These are phyloP conservation scores for Bothrops jararaca DNA, from an alignment of 2,113 vertebrate genomes.

Conservation along the genomic window DNA sequence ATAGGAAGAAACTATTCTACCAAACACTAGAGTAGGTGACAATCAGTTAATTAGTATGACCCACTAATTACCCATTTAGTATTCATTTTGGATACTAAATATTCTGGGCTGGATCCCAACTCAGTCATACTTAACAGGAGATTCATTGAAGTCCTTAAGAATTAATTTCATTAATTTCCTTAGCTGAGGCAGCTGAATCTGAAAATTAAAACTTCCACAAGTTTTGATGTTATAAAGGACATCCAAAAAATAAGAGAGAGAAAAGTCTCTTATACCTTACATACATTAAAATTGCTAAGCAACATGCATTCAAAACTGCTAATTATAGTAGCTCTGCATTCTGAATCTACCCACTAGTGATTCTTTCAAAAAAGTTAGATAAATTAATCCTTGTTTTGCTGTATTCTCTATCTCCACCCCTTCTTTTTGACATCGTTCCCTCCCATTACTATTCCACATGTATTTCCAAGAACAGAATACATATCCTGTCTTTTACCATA, in stretches of 20 bases:
- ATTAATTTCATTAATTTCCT: not conserved
- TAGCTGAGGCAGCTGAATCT: not conserved
- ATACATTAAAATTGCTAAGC: not conserved
- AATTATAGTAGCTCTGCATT: not conserved
- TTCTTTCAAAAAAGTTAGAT: not conserved
- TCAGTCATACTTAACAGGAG: not conserved
- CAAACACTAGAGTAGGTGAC: not conserved
- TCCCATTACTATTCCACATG: not conserved
- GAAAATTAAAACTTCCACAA: not conserved
- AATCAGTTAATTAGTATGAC: not conserved
- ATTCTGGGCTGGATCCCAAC: not conserved
- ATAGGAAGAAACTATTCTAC: not conserved
- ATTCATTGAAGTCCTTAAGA: not conserved
- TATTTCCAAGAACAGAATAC: not conserved
- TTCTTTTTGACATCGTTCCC: not conserved
- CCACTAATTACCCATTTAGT: not conserved
- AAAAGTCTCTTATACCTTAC: not conserved
- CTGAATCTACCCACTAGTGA: not conserved
- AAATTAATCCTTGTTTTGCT: not conserved
- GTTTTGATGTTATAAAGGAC: not conserved
- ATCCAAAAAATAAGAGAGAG: not conserved
- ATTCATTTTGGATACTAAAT: not conserved
- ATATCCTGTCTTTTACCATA: not conserved
- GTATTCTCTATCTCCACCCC: not conserved
- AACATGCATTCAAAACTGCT: not conserved